Conservation (phyloP, 1,140 invertebrate genomes). For the Papilio polyxenes region DNA sequence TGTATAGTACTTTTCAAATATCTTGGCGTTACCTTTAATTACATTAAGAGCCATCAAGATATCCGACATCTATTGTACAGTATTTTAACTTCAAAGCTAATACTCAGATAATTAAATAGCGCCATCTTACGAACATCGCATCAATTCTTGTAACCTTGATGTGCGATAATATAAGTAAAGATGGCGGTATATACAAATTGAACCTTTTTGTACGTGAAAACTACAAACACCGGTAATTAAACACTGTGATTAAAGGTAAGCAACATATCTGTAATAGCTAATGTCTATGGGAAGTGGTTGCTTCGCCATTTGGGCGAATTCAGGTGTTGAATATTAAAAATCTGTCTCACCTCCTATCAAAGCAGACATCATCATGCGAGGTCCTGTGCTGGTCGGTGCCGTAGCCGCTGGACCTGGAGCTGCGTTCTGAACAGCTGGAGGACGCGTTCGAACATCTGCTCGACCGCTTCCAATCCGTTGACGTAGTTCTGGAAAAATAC, state of each 20-base stretch:
- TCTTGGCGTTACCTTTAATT: too few relatives aligned
- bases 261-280: too few relatives aligned
- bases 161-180: background rate
- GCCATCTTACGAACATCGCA: background rate
- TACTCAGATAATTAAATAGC: background rate
- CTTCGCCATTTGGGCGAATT: too few relatives aligned
- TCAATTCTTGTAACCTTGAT: background rate
- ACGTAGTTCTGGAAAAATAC: conserved; percentile 38
- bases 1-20: too few relatives aligned
- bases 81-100: background rate
- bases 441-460: conserved; percentile 72
- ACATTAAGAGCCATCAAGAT: too few relatives aligned
- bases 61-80: too few relatives aligned
- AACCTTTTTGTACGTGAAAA: background rate
- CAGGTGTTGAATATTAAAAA: too few relatives aligned
- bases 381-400: conserved; percentile 61
- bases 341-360: conserved; percentile 62
- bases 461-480: conserved; percentile 65
- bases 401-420: conserved; percentile 71
- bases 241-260: too few relatives aligned
- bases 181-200: background rate
- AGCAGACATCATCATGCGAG: conserved; percentile 63
- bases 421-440: conserved; percentile 70
- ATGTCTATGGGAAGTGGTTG: too few relatives aligned
- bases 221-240: too few relatives aligned